Evolutionary conservation across 1,140 invertebrate genomes (phyloP).

Genomic region (Drosophila miranda): DNA sequence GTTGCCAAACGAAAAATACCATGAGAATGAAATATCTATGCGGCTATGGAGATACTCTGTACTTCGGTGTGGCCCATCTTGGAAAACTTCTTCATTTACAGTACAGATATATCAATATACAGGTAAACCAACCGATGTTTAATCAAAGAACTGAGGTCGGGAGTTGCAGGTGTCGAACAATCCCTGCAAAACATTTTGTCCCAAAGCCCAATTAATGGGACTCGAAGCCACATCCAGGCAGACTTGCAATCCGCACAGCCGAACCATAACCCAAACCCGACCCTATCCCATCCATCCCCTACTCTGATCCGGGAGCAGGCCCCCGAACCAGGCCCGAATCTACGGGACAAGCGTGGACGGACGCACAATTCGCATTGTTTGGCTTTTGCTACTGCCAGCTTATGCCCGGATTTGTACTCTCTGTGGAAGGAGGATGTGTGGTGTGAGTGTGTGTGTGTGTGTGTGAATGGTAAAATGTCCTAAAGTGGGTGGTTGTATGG

Average conservation of each 20-base stretch:
- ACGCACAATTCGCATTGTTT: conserved; percentile 75
- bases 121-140: too few relatives aligned
- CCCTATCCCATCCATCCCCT: too few relatives aligned
- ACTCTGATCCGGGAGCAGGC: neutral
- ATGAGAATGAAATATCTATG: neutral
- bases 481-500: conserved; percentile 1
- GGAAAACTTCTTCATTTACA: too few relatives aligned
- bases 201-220: too few relatives aligned
- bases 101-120: too few relatives aligned
- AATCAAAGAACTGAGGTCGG: too few relatives aligned
- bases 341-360: conserved; percentile 19
- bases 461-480: conserved; percentile 39
- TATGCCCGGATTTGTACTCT: conserved; percentile 56
- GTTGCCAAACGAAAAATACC: conserved; percentile 33
- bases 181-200: too few relatives aligned
- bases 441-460: conserved; percentile 2
- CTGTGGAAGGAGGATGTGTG: neutral
- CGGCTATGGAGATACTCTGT: conserved; percentile 9
- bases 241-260: too few relatives aligned
- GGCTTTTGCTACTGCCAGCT: conserved; percentile 65
- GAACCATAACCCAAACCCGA: too few relatives aligned
- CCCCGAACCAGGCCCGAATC: conserved; percentile 24
- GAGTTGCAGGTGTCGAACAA: too few relatives aligned
- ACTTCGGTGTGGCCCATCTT: neutral
- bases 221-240: too few relatives aligned